Base-by-base conservation (phyloP, 2,113 vertebrate species). In the Mystacornis crossleyi region DNA sequence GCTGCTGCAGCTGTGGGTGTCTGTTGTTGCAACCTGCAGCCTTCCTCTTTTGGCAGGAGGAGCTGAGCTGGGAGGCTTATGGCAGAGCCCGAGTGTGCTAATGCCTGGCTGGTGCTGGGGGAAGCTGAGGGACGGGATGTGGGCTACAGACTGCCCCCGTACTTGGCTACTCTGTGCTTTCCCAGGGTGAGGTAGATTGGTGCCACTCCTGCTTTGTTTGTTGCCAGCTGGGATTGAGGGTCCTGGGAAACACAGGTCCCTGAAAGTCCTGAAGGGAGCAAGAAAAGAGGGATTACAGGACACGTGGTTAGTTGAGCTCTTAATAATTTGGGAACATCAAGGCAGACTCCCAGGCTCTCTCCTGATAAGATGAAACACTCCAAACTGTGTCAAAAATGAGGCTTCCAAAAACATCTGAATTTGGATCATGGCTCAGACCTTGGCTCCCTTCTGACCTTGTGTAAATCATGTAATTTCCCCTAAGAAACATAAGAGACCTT, bases 281-380 rank as follows among this genome's bases (percentile, higher is more conserved):
- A 57, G 71, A 89, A 67, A 48, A 84, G 60, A 72, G 55, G 47
- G 93, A 74, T 69, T 54, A 53, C 26, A 29, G 74, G 75, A 40
- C 64, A 26, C 33, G 20, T 61, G 48, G 43, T 86, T 90, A 90
- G 55, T 33, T 90, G 88, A 90, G 47, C 64, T 19, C 72, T 86
- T 66, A 77, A 61, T 78, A 89, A 71, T 81, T 92, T 89, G 80
- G 88, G 72, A 92, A 89, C 1, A 1, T 83, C 60, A 53, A 92
- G 72, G 64, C 88, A 86, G 53, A 26, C 45, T 96, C 69, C 40
- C 72, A 92, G 82, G 57, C 85, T 92, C 75, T 95, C 82, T 81
- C 83, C 82, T 93, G 92, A 95, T 96, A 96, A 94, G 93, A 89
- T 65, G 81, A 91, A 94, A 82, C 81, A 26, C 45, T 67, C 72